phyloP scores from a whole-genome alignment of 1,140 invertebrate genomes.

The Eupeodes corollae region DNA sequence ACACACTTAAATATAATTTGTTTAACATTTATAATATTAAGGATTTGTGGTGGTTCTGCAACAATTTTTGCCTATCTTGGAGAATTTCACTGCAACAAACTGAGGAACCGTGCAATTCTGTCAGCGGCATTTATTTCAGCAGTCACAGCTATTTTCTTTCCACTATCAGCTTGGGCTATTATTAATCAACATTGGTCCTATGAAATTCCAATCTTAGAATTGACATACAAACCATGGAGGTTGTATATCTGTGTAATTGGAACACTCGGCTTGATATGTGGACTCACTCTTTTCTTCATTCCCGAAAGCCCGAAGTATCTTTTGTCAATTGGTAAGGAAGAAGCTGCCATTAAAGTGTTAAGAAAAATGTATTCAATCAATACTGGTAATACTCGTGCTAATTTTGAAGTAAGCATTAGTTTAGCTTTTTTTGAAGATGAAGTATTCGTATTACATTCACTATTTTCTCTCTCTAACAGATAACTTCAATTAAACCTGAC shows the following conservation, averaged over 20 bases:
- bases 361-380: slow-evolving; percentile 47
- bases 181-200: slow-evolving; percentile 5
- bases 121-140: slow-evolving; percentile 10
- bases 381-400: slow-evolving; percentile 32
- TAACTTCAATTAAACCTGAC: slow-evolving; percentile 7
- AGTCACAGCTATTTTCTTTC: not conserved
- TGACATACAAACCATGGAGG: slow-evolving; percentile 7
- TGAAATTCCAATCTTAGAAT: not conserved
- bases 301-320: slow-evolving; percentile 66
- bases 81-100: slow-evolving; percentile 4
- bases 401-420: not conserved
- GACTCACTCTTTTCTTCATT: slow-evolving; percentile 40
- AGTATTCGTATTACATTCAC: no score
- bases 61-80: slow-evolving; percentile 5
- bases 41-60: slow-evolving; percentile 3
- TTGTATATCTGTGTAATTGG: slow-evolving; percentile 2
- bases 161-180: not conserved
- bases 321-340: slow-evolving; percentile 43
- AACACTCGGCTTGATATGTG: not conserved
- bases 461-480: not conserved
- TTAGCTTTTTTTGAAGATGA: not conserved
- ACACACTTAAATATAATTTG: no score
- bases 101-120: slow-evolving; percentile 2
- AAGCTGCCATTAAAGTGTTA: slow-evolving; percentile 46
- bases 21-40: no score